A percentile compares a stretch with the other conserved stretches of the same genome.
These are phyloP conservation scores for Eupithecia subfuscata DNA, from an alignment of 2,888 invertebrate genomes.

Conservation along the genomic window DNA sequence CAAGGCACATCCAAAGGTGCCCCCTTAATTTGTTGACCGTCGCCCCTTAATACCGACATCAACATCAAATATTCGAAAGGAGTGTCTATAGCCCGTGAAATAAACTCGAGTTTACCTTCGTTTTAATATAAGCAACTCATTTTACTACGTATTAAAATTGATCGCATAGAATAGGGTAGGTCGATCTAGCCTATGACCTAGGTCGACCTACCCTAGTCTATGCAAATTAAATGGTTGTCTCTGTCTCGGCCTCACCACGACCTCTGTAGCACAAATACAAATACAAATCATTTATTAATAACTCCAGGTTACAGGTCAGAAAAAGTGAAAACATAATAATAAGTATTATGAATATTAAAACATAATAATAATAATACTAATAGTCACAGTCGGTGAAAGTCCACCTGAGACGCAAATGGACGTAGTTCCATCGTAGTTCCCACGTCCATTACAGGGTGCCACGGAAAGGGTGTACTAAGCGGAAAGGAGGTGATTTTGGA, in stretches of 20 bases:
- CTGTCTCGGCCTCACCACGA: not conserved
- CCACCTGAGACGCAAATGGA: no score
- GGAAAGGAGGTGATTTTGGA: no score
- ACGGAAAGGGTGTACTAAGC: no score
- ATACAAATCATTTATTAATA: no score
- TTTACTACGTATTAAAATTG: slow-evolving; percentile 24
- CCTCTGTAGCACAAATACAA: not conserved
- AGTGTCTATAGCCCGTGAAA: slow-evolving; percentile 70
- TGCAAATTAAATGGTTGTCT: not conserved
- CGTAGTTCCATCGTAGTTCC: no score
- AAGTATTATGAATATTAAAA: no score
- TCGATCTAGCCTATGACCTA: no score
- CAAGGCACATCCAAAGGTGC: slow-evolving; percentile 56
- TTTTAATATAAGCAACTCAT: slow-evolving; percentile 31
- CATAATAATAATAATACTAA: no score
- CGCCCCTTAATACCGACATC: slow-evolving; percentile 63
- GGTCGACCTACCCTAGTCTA: no score
- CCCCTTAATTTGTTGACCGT: slow-evolving; percentile 77
- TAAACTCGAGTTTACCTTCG: slow-evolving; percentile 51
- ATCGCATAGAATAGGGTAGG: slow-evolving; percentile 10
- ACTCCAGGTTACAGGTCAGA: no score
- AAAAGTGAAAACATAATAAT: no score
- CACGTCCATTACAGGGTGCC: no score
- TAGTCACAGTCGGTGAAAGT: not conserved
- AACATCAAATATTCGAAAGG: slow-evolving; percentile 75